These are phyloP conservation scores for Schizotus pectinicornis DNA, from an alignment of 2,888 invertebrate species.

Conservation along the genomic window DNA sequence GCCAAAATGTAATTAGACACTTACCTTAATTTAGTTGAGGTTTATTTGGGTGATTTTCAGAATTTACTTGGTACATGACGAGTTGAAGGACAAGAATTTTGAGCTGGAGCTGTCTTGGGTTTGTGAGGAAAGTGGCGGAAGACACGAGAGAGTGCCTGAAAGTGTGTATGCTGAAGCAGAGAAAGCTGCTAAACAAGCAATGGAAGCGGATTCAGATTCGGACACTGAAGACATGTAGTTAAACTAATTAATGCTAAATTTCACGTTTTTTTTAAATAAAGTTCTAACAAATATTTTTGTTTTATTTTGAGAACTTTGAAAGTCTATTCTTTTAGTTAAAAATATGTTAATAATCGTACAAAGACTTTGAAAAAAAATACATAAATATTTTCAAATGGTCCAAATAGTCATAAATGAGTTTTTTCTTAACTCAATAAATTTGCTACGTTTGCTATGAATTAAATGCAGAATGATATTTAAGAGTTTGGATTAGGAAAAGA, in stretches of 20 bases:
- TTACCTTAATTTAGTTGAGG: neutral
- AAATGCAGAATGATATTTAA: neutral
- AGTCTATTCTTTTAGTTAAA: too few relatives aligned
- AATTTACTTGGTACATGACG: slow-evolving; percentile 88
- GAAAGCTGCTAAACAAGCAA: slow-evolving; percentile 85
- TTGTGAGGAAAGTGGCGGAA: slow-evolving; percentile 78
- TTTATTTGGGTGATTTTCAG: slow-evolving; percentile 59
- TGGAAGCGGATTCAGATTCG: slow-evolving; percentile 86
- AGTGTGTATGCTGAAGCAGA: slow-evolving; percentile 84
- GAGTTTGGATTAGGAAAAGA: too few relatives aligned
- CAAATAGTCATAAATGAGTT: too few relatives aligned
- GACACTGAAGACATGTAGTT: slow-evolving; percentile 76
- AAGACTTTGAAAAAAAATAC: too few relatives aligned
- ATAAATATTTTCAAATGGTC: too few relatives aligned
- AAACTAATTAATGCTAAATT: slow-evolving; percentile 4
- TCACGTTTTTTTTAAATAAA: slow-evolving; percentile 13
- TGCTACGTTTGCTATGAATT: too few relatives aligned
- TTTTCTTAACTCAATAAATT: too few relatives aligned
- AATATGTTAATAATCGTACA: too few relatives aligned
- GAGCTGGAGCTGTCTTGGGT: slow-evolving; percentile 96
- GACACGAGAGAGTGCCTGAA: slow-evolving; percentile 81
- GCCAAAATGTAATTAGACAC: slow-evolving; percentile 79
- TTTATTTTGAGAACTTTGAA: too few relatives aligned
- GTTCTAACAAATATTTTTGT: slow-evolving; percentile 12
- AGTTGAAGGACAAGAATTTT: slow-evolving; percentile 95